Percentiles rank a stretch among this genome's conserved stretches.
Conservation (phyloP, 2,888 invertebrate genomes). For the Ctena decussata region DNA sequence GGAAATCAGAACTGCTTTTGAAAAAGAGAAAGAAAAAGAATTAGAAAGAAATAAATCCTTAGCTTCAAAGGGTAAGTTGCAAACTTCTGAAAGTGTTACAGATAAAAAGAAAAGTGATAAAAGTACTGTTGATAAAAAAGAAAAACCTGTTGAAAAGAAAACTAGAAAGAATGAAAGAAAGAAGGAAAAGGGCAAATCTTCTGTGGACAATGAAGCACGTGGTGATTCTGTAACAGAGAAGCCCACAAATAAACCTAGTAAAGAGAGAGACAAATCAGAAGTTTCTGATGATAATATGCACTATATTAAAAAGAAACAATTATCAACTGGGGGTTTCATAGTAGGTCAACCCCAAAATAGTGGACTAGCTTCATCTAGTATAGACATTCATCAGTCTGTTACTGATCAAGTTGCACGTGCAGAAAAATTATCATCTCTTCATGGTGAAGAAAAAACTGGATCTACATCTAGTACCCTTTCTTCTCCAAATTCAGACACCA, state of each 20-base stretch:
- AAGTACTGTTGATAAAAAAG: not conserved
- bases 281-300: conserved; percentile 82
- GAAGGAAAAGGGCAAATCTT: conserved; percentile 43
- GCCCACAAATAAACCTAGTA: conserved; percentile 15
- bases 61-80: not conserved
- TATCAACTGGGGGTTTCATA: conserved; percentile 74
- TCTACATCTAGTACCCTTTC: conserved; percentile 45
- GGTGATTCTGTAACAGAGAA: conserved; percentile 11
- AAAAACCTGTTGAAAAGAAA: conserved; percentile 10
- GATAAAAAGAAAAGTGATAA: conserved; percentile 1
- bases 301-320: conserved; percentile 83
- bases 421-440: conserved; percentile 70
- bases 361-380: conserved; percentile 70
- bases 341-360: conserved; percentile 57
- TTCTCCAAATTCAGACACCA: conserved; percentile 40
- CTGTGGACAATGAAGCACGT: conserved; percentile 8
- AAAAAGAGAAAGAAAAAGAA: conserved; percentile 46
- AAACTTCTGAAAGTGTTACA: conserved; percentile 2
- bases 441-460: conserved; percentile 70
- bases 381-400: conserved; percentile 82
- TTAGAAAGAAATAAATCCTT: conserved; percentile 10
- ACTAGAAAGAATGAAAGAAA: conserved; percentile 29
- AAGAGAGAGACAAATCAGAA: conserved; percentile 39
- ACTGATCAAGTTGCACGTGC: conserved; percentile 82
- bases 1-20: conserved; percentile 52